Percentiles rank a stretch among this genome's conserved stretches.
phyloP scores from a whole-genome alignment of 2,888 invertebrate species.

The Colostygia pectinataria region DNA sequence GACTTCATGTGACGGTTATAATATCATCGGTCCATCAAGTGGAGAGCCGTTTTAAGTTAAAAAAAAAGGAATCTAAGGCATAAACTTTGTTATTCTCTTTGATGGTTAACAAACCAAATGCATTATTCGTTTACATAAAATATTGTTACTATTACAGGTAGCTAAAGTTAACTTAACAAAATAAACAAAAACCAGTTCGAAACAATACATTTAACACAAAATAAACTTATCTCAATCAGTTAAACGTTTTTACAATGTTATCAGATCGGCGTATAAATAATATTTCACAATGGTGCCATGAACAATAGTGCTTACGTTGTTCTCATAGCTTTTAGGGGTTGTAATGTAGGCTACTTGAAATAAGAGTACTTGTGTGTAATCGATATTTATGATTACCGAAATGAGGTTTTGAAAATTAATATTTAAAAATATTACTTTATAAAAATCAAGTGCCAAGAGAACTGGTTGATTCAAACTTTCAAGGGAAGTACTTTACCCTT shows the following conservation, averaged over 20 bases:
- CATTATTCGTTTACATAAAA: too few relatives aligned
- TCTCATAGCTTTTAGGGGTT: conserved; percentile 35
- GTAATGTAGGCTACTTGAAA: conserved; percentile 44
- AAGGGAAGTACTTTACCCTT: conserved; percentile 5
- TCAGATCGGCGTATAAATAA: conserved; percentile 15
- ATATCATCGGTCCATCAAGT: too few relatives aligned
- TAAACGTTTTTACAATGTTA: conserved; percentile 24
- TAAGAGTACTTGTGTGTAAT: conserved; percentile 57
- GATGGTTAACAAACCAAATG: too few relatives aligned
- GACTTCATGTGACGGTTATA: too few relatives aligned
- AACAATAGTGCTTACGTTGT: conserved; percentile 22
- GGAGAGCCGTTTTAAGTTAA: too few relatives aligned
- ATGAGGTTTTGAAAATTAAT: conserved; percentile 11
- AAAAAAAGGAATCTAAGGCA: too few relatives aligned
- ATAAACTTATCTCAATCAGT: conserved; percentile 19
- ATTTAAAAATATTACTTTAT: conserved; percentile 17
- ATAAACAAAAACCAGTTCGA: conserved; percentile 22
- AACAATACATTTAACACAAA: conserved; percentile 20
- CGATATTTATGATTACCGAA: conserved; percentile 56
- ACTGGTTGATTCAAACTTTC: neutral
- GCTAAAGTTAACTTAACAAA: conserved; percentile 3
- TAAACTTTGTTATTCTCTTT: too few relatives aligned
- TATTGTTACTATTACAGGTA: conserved; percentile 4
- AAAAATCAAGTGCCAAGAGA: conserved; percentile 14
- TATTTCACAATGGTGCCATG: conserved; percentile 15